These are phyloP conservation scores for Eudemis profundana DNA, from an alignment of 2,888 invertebrate genomes.

Conservation along the genomic window DNA sequence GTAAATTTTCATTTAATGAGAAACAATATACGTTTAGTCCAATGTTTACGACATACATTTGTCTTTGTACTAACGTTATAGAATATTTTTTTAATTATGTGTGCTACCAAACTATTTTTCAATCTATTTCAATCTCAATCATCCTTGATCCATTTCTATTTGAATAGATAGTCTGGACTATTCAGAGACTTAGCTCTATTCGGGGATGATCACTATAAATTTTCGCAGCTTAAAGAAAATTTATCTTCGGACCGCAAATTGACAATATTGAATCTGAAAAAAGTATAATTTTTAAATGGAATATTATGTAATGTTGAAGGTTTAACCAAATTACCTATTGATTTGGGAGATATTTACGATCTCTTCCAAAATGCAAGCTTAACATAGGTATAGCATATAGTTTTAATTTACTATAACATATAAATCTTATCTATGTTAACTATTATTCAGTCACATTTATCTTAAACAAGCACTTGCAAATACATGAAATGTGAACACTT, in stretches of 20 bases:
- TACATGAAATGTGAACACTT: constrained; percentile 71
- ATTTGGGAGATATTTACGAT: constrained; percentile 45
- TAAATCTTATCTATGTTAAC: constrained; percentile 62
- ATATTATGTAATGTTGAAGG: background rate
- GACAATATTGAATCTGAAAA: background rate
- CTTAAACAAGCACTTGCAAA: constrained; percentile 73
- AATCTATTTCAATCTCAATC: background rate
- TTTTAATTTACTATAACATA: constrained; percentile 53
- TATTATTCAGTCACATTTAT: constrained; percentile 82
- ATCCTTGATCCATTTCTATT: background rate
- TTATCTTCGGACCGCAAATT: background rate
- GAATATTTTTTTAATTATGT: background rate
- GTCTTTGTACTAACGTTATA: background rate
- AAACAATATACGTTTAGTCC: too few species aligned
- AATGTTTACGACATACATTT: too few species aligned
- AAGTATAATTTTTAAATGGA: background rate
- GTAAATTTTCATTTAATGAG: too few species aligned
- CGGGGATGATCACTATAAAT: background rate
- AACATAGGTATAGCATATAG: constrained; percentile 48
- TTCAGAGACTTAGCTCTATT: constrained; percentile 2
- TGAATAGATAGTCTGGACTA: background rate
- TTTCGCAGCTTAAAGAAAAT: background rate
- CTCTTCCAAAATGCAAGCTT: constrained; percentile 54
- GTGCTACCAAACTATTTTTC: background rate
- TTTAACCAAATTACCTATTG: background rate